These are phyloP conservation scores for Rattus rattus DNA, from an alignment of 2,113 vertebrate genomes.

Conservation along the genomic window DNA sequence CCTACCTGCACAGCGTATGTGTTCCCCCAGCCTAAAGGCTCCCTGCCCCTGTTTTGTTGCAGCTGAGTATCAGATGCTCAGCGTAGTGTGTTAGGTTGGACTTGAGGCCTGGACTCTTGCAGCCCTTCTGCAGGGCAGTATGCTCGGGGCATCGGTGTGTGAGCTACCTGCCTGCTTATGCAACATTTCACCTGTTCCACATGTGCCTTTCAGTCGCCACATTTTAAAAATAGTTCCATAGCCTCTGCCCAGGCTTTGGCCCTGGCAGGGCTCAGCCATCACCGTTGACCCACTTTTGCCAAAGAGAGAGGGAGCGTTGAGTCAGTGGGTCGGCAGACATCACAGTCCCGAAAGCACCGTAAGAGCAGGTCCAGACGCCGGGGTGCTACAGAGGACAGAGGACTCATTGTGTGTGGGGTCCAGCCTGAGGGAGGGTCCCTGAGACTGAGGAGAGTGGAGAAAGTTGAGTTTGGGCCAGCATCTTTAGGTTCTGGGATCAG, in stretches of 20 bases:
- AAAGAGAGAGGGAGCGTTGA: accelerated
- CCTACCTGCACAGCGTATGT: not conserved
- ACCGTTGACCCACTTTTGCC: conserved; percentile 56
- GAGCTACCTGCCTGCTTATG: not conserved
- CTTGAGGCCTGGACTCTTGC: not conserved
- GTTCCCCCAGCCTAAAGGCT: accelerated
- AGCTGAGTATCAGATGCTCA: not conserved
- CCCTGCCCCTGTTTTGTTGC: accelerated
- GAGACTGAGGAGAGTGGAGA: too few relatives aligned
- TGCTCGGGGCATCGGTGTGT: not conserved
- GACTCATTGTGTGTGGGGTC: too few relatives aligned
- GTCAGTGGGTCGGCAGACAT: not conserved
- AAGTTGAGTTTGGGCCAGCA: not conserved
- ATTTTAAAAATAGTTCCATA: conserved; percentile 58
- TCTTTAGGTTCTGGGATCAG: accelerated
- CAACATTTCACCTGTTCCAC: not conserved
- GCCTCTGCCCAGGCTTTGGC: not conserved
- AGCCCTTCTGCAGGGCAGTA: not conserved
- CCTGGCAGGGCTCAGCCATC: not conserved
- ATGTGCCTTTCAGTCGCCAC: not conserved
- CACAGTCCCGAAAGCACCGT: too few relatives aligned
- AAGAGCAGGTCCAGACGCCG: accelerated
- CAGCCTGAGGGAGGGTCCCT: accelerated
- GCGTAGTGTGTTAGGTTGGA: accelerated
- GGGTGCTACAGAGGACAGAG: not conserved